Evolutionary conservation across 2,888 invertebrate species (phyloP).

Genomic region (Acanthosepion pharaonis): DNA sequence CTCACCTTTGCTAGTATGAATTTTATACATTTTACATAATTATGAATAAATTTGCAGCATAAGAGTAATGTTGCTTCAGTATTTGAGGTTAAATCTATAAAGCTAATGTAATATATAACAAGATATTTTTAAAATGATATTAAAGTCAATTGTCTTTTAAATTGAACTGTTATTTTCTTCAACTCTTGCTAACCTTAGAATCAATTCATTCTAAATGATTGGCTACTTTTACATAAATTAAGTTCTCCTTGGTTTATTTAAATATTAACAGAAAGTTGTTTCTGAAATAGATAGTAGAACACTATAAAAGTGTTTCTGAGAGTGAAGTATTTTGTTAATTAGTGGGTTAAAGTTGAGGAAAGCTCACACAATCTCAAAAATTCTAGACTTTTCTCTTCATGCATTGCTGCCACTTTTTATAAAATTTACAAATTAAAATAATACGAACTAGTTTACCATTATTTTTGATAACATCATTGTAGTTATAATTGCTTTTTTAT

Average conservation of each 20-base stretch:
- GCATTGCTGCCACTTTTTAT: neutral
- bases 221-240: no score
- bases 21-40: neutral
- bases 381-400: neutral
- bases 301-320: neutral
- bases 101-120: neutral
- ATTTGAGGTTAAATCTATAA: neutral
- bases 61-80: neutral
- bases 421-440: neutral
- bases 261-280: neutral
- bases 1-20: neutral
- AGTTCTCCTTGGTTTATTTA: no score
- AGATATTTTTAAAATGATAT: neutral
- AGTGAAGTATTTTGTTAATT: no score
- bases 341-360: neutral
- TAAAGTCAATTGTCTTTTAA: neutral
- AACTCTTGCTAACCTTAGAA: neutral
- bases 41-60: neutral
- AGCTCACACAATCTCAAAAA: neutral
- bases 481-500: neutral
- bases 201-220: neutral
- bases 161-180: neutral
- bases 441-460: neutral
- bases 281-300: neutral
- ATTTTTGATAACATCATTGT: neutral